These are phyloP conservation scores for Conus betulinus DNA, from an alignment of 1,140 invertebrate genomes.

Conservation along the genomic window DNA sequence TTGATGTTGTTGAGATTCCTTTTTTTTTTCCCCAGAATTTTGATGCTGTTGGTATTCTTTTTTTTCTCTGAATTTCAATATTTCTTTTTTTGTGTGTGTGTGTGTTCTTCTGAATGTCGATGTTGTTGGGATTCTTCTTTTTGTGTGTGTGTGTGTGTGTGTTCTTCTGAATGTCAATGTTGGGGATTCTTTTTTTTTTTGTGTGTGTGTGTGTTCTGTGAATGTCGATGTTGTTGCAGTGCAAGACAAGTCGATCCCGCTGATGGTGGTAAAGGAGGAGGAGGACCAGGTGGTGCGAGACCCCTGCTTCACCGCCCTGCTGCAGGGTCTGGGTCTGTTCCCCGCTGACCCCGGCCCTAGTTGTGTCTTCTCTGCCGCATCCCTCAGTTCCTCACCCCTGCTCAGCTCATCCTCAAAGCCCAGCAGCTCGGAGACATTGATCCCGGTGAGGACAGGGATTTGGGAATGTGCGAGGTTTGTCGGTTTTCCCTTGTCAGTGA, in stretches of 20 bases:
- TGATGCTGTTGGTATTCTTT: too few species aligned
- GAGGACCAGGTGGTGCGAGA: conserved; percentile 82
- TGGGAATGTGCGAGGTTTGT: background rate
- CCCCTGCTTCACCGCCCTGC: conserved; percentile 82
- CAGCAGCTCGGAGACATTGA: conserved; percentile 57
- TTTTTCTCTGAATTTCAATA: too few species aligned
- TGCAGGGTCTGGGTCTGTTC: conserved; percentile 84
- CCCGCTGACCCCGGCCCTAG: conserved; percentile 82
- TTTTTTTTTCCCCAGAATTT: too few species aligned
- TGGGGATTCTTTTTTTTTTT: too few species aligned
- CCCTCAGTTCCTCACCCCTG: conserved; percentile 84
- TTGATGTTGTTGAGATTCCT: too few species aligned
- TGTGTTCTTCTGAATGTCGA: too few species aligned
- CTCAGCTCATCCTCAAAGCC: conserved; percentile 82
- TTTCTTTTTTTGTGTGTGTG: too few species aligned
- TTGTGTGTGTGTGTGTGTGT: too few species aligned
- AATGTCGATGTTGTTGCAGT: conserved; percentile 73
- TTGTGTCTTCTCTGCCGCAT: conserved; percentile 85
- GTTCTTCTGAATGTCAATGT: too few species aligned
- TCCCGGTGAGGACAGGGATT: conserved; percentile 40
- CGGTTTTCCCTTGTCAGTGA: background rate
- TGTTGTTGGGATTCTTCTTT: too few species aligned
- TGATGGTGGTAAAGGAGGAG: conserved; percentile 84
- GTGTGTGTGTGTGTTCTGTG: too few species aligned
- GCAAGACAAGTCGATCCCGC: conserved; percentile 82